Evolutionary conservation across 2,113 vertebrate species (phyloP).

Genomic region (Oreocharis arfaki): DNA sequence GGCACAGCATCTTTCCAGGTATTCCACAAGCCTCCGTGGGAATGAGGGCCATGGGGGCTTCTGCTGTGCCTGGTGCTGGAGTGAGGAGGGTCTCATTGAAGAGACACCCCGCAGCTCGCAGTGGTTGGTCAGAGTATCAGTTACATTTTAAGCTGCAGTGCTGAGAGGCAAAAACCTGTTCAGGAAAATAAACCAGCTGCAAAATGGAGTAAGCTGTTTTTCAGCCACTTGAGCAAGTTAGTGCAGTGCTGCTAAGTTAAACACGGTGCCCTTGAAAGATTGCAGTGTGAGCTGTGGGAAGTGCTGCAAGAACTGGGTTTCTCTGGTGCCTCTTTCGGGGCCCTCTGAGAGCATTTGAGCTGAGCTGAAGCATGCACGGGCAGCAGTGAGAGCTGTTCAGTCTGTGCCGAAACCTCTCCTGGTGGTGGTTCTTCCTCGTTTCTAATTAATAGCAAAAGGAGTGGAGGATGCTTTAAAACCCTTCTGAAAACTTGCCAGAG

Average conservation of each 20-base stretch:
- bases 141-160: background rate
- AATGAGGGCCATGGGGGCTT: background rate
- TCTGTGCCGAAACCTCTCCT: background rate
- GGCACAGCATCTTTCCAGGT: background rate
- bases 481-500: background rate
- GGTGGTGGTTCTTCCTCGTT: fast-evolving
- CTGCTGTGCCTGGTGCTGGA: fast-evolving
- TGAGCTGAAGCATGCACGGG: fast-evolving
- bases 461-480: background rate
- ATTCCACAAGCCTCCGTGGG: background rate
- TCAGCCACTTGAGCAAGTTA: fast-evolving
- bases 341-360: background rate
- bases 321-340: background rate
- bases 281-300: background rate
- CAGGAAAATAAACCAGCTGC: background rate
- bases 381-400: background rate
- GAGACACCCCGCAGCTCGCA: background rate
- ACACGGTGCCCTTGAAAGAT: background rate
- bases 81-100: fast-evolving
- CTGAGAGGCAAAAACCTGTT: background rate
- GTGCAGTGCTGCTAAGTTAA: background rate
- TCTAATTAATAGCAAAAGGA: background rate
- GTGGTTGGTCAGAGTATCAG: background rate
- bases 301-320: background rate
- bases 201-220: background rate